Percentiles rank a stretch among this genome's conserved stretches.
Conservation (phyloP, 1,140 invertebrate species). For the Drusus annulatus region DNA sequence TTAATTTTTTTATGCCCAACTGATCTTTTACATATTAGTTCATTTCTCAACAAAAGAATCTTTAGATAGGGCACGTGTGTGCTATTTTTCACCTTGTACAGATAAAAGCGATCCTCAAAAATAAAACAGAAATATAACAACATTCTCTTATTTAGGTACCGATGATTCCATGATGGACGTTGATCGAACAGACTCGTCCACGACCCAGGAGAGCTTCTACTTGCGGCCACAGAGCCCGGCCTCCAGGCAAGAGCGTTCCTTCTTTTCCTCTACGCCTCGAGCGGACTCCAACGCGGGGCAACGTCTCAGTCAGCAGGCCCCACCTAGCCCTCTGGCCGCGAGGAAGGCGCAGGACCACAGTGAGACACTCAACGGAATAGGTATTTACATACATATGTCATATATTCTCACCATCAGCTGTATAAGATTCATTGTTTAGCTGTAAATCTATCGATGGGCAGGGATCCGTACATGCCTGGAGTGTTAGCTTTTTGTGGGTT, state of each 20-base stretch:
- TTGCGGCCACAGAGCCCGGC: constrained; percentile 31
- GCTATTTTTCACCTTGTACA: no score
- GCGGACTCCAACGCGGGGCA: constrained; percentile 25
- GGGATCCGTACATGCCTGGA: no score
- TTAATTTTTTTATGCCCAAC: no score
- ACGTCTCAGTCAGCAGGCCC: constrained; percentile 19
- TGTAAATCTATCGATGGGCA: no score
- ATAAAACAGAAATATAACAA: background rate
- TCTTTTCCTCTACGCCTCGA: constrained; percentile 41
- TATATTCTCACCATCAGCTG: no score
- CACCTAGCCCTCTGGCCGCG: background rate
- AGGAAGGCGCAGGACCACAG: background rate
- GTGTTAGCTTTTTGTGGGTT: no score
- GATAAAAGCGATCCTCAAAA: background rate
- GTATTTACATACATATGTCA: background rate
- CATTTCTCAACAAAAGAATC: no score
- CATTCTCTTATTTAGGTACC: background rate
- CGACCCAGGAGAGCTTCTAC: constrained; percentile 33
- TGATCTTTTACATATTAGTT: no score
- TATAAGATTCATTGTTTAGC: no score
- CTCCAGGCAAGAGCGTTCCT: constrained; percentile 30
- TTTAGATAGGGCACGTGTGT: no score
- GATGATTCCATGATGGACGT: constrained; percentile 20
- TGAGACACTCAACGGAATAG: constrained; percentile 16
- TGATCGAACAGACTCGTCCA: constrained; percentile 22